These are phyloP conservation scores for Alaudala cheleensis DNA, from an alignment of 2,113 vertebrate species.

Conservation along the genomic window DNA sequence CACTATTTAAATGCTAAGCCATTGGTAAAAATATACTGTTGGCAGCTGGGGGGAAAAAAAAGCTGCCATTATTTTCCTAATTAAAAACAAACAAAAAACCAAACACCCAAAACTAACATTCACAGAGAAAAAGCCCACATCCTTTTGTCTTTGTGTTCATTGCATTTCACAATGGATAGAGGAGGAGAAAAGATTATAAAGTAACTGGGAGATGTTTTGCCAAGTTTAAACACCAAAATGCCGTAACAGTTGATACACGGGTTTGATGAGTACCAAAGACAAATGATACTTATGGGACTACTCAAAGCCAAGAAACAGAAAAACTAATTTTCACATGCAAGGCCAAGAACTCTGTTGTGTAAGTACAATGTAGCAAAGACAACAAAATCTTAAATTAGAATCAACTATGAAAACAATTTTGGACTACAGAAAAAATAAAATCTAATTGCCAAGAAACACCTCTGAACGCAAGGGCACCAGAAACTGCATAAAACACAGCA, in stretches of 20 bases:
- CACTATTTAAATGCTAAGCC: background rate
- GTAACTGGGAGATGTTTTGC: background rate
- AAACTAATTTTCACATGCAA: background rate
- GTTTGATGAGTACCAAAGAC: background rate
- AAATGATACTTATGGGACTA: background rate
- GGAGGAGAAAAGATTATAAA: background rate
- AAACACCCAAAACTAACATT: background rate
- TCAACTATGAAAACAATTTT: background rate
- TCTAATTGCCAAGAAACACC: background rate
- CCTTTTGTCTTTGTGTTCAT: background rate
- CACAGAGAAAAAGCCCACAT: background rate
- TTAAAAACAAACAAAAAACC: background rate
- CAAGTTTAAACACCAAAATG: background rate
- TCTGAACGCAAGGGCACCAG: background rate
- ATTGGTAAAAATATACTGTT: background rate
- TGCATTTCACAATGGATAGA: background rate
- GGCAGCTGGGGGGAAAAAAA: background rate
- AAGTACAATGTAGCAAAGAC: background rate
- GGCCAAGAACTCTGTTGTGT: background rate
- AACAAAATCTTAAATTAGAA: background rate
- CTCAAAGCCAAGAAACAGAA: background rate
- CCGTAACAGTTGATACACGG: fast-evolving
- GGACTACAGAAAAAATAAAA: background rate
- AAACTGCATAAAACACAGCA: background rate
- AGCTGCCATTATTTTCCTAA: background rate